phyloP scores from a whole-genome alignment of 1,140 invertebrate genomes.

The Brachionus angularis region DNA sequence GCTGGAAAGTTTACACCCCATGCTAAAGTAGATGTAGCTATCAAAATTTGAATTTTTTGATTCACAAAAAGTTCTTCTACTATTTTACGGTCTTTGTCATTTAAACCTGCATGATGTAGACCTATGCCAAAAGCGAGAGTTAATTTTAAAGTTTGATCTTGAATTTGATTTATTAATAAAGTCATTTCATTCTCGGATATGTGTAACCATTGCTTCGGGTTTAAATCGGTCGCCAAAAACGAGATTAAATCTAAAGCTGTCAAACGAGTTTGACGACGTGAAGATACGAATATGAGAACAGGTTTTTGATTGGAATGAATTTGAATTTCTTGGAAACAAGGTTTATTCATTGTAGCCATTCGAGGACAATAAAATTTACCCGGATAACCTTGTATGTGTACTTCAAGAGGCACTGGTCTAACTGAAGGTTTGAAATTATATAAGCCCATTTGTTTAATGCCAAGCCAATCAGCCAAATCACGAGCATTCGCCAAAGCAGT shows the following conservation, averaged over 20 bases:
- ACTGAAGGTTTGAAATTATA: slow-evolving; percentile 98
- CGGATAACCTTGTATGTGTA: slow-evolving; percentile 85
- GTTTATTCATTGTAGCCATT: slow-evolving; percentile 99
- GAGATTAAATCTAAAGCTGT: slow-evolving; percentile 94
- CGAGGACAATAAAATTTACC: slow-evolving; percentile 97
- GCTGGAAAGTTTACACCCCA: slow-evolving; percentile 59
- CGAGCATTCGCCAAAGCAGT: slow-evolving; percentile 94
- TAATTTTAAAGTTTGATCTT: slow-evolving; percentile 85
- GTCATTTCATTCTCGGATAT: slow-evolving; percentile 66
- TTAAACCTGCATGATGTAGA: slow-evolving; percentile 91
- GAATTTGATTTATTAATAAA: slow-evolving; percentile 48
- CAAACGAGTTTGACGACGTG: slow-evolving; percentile 88
- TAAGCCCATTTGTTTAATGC: slow-evolving; percentile 75
- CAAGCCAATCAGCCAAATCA: slow-evolving; percentile 93
- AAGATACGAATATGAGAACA: slow-evolving; percentile 90
- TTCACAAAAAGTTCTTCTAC: slow-evolving; percentile 94
- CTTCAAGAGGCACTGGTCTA: slow-evolving; percentile 90
- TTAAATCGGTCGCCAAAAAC: slow-evolving; percentile 79
- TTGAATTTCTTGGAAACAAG: slow-evolving; percentile 85
- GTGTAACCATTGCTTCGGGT: slow-evolving; percentile 90
- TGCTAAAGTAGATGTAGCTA: slow-evolving; percentile 28
- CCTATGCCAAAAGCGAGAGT: slow-evolving; percentile 95
- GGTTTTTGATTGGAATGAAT: slow-evolving; percentile 85
- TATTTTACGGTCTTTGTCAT: slow-evolving; percentile 80
- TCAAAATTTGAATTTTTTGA: slow-evolving; percentile 83